Percentiles rank a stretch among this genome's conserved stretches.
These are phyloP conservation scores for Heterotis niloticus DNA, from an alignment of 2,113 vertebrate species.

Conservation along the genomic window DNA sequence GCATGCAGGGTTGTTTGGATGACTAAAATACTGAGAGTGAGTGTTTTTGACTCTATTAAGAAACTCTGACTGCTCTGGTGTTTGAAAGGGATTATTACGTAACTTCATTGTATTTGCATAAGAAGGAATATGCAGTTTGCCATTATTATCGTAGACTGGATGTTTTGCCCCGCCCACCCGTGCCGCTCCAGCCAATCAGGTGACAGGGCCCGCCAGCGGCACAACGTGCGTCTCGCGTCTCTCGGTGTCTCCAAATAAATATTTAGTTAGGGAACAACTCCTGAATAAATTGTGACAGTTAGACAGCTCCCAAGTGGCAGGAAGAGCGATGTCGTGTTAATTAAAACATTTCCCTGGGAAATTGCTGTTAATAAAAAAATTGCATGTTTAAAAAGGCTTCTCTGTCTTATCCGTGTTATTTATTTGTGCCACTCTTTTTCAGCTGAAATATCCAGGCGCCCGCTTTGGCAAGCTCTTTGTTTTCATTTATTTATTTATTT, in stretches of 20 bases:
- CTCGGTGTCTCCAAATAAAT: not conserved
- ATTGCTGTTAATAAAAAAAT: slow-evolving; percentile 7
- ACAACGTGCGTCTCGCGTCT: not conserved
- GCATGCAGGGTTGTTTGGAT: not conserved
- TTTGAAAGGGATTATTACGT: too few relatives aligned
- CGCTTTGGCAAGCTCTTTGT: too few relatives aligned
- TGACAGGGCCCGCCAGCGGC: not conserved
- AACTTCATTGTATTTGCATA: not conserved
- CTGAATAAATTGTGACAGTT: not conserved
- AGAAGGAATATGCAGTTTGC: not conserved
- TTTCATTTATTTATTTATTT: too few relatives aligned
- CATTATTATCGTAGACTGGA: not conserved
- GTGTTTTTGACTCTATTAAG: not conserved
- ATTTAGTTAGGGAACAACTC: not conserved
- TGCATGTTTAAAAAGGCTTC: slow-evolving; percentile 10
- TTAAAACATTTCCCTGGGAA: not conserved
- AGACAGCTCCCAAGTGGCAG: not conserved
- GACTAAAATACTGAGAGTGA: too few relatives aligned
- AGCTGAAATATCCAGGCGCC: too few relatives aligned
- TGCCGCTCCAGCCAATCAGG: not conserved
- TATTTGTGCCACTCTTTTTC: too few relatives aligned
- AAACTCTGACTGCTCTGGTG: too few relatives aligned
- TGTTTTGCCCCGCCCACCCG: not conserved
- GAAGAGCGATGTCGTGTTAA: not conserved
- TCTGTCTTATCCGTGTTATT: not conserved